Conservation (phyloP, 2,113 vertebrate species). For the Blennius ocellaris region DNA sequence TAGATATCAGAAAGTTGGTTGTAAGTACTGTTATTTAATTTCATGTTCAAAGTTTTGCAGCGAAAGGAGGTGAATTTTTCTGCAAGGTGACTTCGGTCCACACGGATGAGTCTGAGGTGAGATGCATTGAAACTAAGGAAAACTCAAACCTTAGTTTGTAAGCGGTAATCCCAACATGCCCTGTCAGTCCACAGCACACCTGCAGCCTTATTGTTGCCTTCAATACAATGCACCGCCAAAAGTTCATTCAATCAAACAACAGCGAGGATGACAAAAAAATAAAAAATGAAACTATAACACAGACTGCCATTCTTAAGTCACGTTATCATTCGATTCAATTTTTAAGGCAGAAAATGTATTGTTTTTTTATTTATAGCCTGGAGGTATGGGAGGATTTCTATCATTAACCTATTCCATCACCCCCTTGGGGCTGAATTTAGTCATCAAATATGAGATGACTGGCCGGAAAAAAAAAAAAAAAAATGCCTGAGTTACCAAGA, state of each 20-base stretch:
- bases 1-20: slow-evolving; percentile 40
- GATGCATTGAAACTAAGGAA: slow-evolving; percentile 44
- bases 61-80: slow-evolving; percentile 20
- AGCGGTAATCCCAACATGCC: slow-evolving; percentile 39
- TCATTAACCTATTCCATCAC: slow-evolving; percentile 52
- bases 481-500: slow-evolving; percentile 38
- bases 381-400: slow-evolving; percentile 36
- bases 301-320: slow-evolving; percentile 25
- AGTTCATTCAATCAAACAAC: slow-evolving; percentile 38
- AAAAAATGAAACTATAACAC: slow-evolving; percentile 22
- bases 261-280: slow-evolving; percentile 16
- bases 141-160: slow-evolving; percentile 28
- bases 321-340: slow-evolving; percentile 26
- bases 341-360: slow-evolving; percentile 46
- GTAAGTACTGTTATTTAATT: slow-evolving; percentile 32
- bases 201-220: slow-evolving; percentile 57
- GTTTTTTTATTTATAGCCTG: slow-evolving; percentile 57
- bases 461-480: slow-evolving; percentile 49
- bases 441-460: slow-evolving; percentile 53
- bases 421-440: slow-evolving; percentile 40
- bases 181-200: slow-evolving; percentile 53
- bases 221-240: slow-evolving; percentile 34
- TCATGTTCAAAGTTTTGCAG: slow-evolving; percentile 36
- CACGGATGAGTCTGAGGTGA: slow-evolving; percentile 12
- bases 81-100: slow-evolving; percentile 12